Evolutionary conservation across 92 coral and sea anemone genomes (phyloP), one percentile per base, ranked within the genome.

Genomic region (Actinostola sp.): DNA sequence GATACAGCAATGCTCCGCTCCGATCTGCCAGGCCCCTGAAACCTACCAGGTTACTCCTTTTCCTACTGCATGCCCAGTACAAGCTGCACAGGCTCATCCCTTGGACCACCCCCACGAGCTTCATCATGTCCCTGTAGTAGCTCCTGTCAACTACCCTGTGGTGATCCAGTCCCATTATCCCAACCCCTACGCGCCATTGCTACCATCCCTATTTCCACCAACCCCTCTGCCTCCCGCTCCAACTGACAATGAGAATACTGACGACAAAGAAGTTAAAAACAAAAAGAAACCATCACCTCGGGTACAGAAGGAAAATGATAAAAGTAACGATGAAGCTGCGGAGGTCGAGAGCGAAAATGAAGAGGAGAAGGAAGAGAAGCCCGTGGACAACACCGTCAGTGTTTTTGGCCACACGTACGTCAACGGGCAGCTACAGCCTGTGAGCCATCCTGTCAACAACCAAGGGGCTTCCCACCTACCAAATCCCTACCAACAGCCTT

Each of bases 21-120:
- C 32, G 16, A 31, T 67, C 21, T 67, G 72, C 17, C 25, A 24
- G 8, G 72, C 58, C 12, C 28, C 72, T 11, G 56, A 34, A 45
- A 20, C 38, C 17, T 67, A 67, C 43, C 52, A 26, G 0, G 45
- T 67, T 7, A 67, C 72, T 4, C 72, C 72, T 29, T 67, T 46
- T 24, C 72, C 72, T 31, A 28, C 39, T 13, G 58, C 8, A 14
- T 67, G 72, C 28, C 67, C 48, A 17, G 28, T 49, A 39, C 67
- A 57, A 30, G 27, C 28, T 27, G 36, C 63, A 0, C 1, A 21
- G 63, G 7, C 7, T 13, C 25, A 20, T 28, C 66, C 17, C 17
- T 32, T 24, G 15, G 4, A 8, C 20, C 49, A 35, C 15, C 31
- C 1, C 24, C 70, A 38, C 28, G 42, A 29, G 10, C 33, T 39